Evolutionary conservation across 2,888 invertebrate species (phyloP).

Genomic region (Octonoba sinensis): DNA sequence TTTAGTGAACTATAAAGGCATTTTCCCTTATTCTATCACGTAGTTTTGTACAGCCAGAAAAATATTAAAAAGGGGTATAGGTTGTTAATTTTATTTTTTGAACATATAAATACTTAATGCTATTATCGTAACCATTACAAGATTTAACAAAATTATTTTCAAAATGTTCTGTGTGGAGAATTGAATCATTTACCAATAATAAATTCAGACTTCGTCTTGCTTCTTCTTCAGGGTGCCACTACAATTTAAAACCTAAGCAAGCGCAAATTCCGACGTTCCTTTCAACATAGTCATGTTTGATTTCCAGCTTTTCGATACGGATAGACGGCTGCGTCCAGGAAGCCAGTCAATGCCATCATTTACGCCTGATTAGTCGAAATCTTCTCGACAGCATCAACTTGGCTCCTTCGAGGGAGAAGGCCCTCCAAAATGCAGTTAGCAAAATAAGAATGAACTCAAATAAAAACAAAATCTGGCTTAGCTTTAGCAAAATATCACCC

Average conservation of each 20-base stretch:
- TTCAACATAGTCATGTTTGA: slow-evolving; percentile 55
- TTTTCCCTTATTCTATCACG: too few species aligned
- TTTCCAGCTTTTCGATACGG: slow-evolving; percentile 14
- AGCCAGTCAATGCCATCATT: slow-evolving; percentile 53
- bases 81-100: too few species aligned
- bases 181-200: slow-evolving; percentile 42
- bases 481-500: too few species aligned
- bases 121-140: too few species aligned
- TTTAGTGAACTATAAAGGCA: too few species aligned
- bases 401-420: slow-evolving; percentile 15
- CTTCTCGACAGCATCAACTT: slow-evolving; percentile 47
- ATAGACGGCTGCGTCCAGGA: slow-evolving; percentile 18
- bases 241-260: slow-evolving; percentile 36
- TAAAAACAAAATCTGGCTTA: too few species aligned
- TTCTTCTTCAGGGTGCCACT: slow-evolving; percentile 31
- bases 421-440: slow-evolving; percentile 36
- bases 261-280: slow-evolving; percentile 48
- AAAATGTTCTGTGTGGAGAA: not conserved
- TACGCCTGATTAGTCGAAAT: slow-evolving; percentile 55
- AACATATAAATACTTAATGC: too few species aligned
- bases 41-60: too few species aligned
- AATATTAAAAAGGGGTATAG: too few species aligned
- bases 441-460: slow-evolving; percentile 9
- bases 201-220: not conserved
- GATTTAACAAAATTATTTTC: too few species aligned